These are phyloP conservation scores for Xiphophorus birchmanni DNA, from an alignment of 2,797 vertebrate genomes.

Conservation along the genomic window DNA sequence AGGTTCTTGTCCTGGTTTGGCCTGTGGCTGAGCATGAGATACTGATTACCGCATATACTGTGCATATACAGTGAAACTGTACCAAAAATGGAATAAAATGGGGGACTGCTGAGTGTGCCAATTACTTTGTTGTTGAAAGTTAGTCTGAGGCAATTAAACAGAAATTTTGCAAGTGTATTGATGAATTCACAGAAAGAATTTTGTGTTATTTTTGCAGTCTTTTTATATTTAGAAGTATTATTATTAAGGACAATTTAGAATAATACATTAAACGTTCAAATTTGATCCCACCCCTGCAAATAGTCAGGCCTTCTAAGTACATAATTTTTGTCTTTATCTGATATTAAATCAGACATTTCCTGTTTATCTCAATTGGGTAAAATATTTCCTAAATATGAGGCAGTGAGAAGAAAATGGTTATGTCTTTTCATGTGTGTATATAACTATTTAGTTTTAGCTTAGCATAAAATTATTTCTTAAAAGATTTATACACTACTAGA, in stretches of 20 bases:
- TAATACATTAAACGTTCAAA: not conserved
- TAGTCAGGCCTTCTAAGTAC: not conserved
- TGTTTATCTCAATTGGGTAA: not conserved
- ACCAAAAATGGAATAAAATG: conserved; percentile 72
- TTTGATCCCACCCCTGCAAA: not conserved
- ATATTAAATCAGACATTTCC: not conserved
- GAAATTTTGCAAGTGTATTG: not conserved
- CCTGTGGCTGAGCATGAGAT: conserved; percentile 21
- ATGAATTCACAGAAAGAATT: not conserved
- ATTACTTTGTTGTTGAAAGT: conserved; percentile 26
- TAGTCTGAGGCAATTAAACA: not conserved
- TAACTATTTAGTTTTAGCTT: not conserved
- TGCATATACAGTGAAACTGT: conserved; percentile 71
- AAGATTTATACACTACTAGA: not conserved
- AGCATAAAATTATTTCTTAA: not conserved
- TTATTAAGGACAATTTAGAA: not conserved
- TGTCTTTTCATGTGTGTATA: not conserved
- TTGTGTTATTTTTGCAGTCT: not conserved
- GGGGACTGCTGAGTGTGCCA: conserved; percentile 53
- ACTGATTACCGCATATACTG: conserved; percentile 73
- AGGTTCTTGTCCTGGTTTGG: conserved; percentile 7
- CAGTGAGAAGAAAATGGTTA: not conserved
- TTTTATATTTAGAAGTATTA: not conserved
- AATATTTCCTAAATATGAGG: not conserved
- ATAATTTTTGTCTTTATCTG: not conserved